Evolutionary conservation across 1,140 invertebrate species (phyloP), one percentile per base, ranked within the genome.

Genomic region (Penaeus indicus): DNA sequence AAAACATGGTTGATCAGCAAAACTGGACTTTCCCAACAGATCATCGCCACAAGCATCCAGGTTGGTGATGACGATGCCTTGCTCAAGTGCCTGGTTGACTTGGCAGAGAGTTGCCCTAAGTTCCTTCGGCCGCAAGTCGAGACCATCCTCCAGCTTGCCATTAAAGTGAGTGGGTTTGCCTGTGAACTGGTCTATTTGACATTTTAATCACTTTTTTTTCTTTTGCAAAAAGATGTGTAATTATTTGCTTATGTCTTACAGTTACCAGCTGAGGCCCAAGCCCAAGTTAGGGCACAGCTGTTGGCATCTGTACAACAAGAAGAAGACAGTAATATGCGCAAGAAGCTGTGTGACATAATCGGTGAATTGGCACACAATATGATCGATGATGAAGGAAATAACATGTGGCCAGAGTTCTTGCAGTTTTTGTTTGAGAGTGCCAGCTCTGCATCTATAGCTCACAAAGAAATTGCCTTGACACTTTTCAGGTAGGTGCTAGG

Each of bases 341-440:
- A 97, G 88, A 99, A 99, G 94, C 94, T 98, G 38, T 99, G 97
- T 93, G 99, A 99, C 93, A 96, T 98, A 84, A 96, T 96, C 69
- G 96, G 98, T 60, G 99, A 99, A 94, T 94, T 99, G 54, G 97
- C 98, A 1, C 94, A 98, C 92, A 99, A 98, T 94, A 94, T 99
- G 86, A 96, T 99, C 90, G 98, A 99, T 93, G 98, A 99, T 91
- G 97, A 98, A 92, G 97, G 97, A 47, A 98, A 97, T 92, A 99
- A 99, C 93, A 95, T 96, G 89, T 99, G 99, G 99, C 97, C 97
- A 42, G 98, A 99, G 92, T 97, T 99, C 92, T 94, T 99, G 47
- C 96, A 98, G 92, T 99, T 99, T 93, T 94, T 99, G 92, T 99
- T 99, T 93, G 96, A 98, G 92, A 98, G 97, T 94, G 97, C 97